Conservation (phyloP, 2,888 invertebrate genomes). For the Sminthurides aquaticus region DNA sequence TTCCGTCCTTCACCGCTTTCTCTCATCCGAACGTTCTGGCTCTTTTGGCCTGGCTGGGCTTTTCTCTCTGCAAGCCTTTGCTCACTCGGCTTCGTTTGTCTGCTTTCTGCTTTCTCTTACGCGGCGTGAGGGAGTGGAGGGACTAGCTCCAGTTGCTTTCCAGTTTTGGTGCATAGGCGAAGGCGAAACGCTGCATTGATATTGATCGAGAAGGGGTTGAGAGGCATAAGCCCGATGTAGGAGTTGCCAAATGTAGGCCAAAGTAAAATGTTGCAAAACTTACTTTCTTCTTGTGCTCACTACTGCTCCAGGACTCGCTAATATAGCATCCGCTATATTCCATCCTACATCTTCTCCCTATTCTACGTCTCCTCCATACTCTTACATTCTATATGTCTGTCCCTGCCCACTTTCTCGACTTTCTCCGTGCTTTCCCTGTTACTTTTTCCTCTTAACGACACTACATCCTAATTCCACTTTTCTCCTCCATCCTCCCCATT, state of each 20-base stretch:
- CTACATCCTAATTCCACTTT: no score
- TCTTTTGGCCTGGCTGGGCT: no score
- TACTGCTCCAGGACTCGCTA: no score
- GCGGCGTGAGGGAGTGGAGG: no score
- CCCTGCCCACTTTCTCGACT: not conserved
- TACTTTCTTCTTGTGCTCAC: slow-evolving; percentile 14
- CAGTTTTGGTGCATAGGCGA: slow-evolving; percentile 43
- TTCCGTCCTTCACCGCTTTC: no score
- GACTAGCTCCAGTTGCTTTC: no score
- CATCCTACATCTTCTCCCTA: not conserved
- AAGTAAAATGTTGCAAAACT: slow-evolving; percentile 26
- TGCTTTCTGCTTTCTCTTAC: no score
- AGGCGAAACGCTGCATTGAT: slow-evolving; percentile 44
- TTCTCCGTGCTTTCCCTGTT: not conserved
- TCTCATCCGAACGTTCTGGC: no score
- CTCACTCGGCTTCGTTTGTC: no score
- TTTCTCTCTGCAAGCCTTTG: no score
- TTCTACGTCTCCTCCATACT: not conserved
- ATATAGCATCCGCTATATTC: no score
- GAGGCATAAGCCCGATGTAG: slow-evolving; percentile 25
- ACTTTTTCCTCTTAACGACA: slow-evolving; percentile 4
- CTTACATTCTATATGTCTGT: not conserved
- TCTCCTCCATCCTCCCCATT: no score
- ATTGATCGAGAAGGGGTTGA: slow-evolving; percentile 40
- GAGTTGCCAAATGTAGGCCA: slow-evolving; percentile 35